Evolutionary conservation across 2,888 invertebrate species (phyloP), one percentile per base, ranked within the genome.

Genomic region (Dicycla oo): DNA sequence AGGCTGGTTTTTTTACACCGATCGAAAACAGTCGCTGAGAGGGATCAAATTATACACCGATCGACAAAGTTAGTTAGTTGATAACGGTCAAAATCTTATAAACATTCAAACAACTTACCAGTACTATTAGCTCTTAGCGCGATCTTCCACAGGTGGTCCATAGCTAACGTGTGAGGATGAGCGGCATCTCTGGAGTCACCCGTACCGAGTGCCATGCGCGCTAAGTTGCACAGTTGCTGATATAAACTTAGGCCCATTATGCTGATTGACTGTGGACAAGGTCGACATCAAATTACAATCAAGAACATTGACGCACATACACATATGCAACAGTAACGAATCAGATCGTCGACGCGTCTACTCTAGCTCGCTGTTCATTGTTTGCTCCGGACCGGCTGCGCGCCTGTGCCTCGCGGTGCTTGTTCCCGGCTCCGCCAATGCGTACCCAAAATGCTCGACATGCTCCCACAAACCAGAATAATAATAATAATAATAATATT

Each of bases 61-160:
- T 34, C 30, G 20, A n/a, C 34, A 49, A 49, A n/a, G 47, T 49
- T n/a, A n/a, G n/a, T n/a, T n/a, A n/a, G 13, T 43, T 18, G 13
- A 13, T 63, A 63, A 47, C 15, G 56, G 0, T 18, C 4, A 64
- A 65, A 43, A 40, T 30, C 20, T 26, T 3, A 13, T 65, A 8
- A 40, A 40, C 18, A 20, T 13, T 40, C 1, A 23, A 45, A 10
- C 0, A 13, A n/a, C 64, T 83, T 87, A 97, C 97, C 97, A 69
- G 99, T 99, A 90, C 98, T 99, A 83, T 98, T 98, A 3, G 99
- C 99, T 82, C 98, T 96, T 7, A 99, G 95, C 0, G 99, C 99
- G 77, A 99, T 99, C 92, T 98, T 98, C 99, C 99, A 99, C 84
- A 99, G 95, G 87, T 99, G 98, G 92, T 98, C 98, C 98, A 99